Percentiles rank a stretch among this genome's conserved stretches.
phyloP scores from a whole-genome alignment of 2,888 invertebrate species.

The Microplitis manilae region DNA sequence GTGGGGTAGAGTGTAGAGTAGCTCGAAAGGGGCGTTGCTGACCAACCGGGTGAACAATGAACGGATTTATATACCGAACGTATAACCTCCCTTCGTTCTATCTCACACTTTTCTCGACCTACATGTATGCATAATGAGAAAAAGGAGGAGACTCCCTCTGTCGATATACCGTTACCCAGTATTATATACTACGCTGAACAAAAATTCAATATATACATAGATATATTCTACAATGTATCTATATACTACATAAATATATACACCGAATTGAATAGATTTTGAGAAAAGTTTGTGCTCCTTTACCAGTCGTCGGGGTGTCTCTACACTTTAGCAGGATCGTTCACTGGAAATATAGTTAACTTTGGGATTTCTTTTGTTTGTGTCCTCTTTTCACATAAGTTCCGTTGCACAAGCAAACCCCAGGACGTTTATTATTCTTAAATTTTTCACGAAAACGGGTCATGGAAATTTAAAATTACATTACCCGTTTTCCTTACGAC shows the following conservation, averaged over 20 bases:
- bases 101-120: constrained; percentile 39
- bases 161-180: constrained; percentile 12
- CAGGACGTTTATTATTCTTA: not conserved
- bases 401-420: constrained; percentile 7
- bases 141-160: constrained; percentile 14
- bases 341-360: constrained; percentile 40
- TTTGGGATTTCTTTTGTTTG: constrained; percentile 32
- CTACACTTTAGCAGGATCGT: constrained; percentile 28
- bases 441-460: not conserved
- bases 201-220: constrained; percentile 15
- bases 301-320: constrained; percentile 39
- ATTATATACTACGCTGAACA: not conserved
- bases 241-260: not conserved
- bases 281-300: constrained; percentile 20
- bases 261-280: constrained; percentile 40
- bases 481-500: not conserved
- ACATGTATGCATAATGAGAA: constrained; percentile 39
- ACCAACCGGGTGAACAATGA: constrained; percentile 51
- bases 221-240: constrained; percentile 16
- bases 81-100: constrained; percentile 39
- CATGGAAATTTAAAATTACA: not conserved
- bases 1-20: constrained; percentile 1
- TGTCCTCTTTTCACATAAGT: constrained; percentile 26
- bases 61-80: constrained; percentile 49
- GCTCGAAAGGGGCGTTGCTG: constrained; percentile 50